Evolutionary conservation across 2,888 invertebrate species (phyloP).

Genomic region (Xanthorhoe designata): DNA sequence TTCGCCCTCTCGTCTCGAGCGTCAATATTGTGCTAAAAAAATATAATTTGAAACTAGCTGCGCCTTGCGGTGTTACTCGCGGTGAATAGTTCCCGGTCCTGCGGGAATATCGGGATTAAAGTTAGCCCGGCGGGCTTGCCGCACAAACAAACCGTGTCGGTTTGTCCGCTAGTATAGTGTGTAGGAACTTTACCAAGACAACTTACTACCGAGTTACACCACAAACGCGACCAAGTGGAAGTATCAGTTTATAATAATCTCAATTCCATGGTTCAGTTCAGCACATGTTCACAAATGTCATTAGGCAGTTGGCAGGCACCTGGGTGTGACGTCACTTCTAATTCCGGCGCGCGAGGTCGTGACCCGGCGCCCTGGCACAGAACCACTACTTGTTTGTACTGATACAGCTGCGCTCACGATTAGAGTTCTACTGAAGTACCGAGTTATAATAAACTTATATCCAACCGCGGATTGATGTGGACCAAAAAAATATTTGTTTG

Average conservation of each 20-base stretch:
- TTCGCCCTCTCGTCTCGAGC: slow-evolving; percentile 33
- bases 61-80: too few relatives aligned
- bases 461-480: neutral
- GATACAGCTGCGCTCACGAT: slow-evolving; percentile 8
- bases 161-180: too few relatives aligned
- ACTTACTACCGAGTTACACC: neutral
- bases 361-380: slow-evolving; percentile 71
- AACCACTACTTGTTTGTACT: slow-evolving; percentile 1
- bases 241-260: slow-evolving; percentile 3
- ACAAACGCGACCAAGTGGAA: neutral
- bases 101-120: too few relatives aligned
- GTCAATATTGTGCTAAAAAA: too few relatives aligned
- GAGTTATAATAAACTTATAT: neutral
- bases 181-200: too few relatives aligned
- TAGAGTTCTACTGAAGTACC: neutral
- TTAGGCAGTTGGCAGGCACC: slow-evolving; percentile 66
- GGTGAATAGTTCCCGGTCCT: too few relatives aligned
- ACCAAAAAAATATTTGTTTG: too few relatives aligned
- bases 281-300: slow-evolving; percentile 51
- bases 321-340: slow-evolving; percentile 69
- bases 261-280: slow-evolving; percentile 28
- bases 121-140: too few relatives aligned
- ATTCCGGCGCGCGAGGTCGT: slow-evolving; percentile 78
- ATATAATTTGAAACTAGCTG: too few relatives aligned
- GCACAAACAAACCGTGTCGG: too few relatives aligned